Evolutionary conservation across 2,113 vertebrate genomes (phyloP), one percentile per base, ranked within the genome.

Genomic region (Psammodynastes pulverulentus): DNA sequence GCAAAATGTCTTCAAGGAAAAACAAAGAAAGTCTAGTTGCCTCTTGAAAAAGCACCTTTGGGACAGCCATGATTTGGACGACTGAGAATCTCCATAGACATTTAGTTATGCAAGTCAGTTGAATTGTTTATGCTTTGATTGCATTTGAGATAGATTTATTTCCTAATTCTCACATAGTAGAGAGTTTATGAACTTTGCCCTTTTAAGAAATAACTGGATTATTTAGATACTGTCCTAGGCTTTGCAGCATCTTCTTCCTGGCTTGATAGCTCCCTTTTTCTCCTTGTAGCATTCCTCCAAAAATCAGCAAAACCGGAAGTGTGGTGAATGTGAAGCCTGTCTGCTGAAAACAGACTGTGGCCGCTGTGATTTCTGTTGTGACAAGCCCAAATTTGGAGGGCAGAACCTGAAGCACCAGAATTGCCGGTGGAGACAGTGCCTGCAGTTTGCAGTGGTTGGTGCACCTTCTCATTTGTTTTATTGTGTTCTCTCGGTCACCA

Each of bases 321-420:
- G 98, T 91, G 98, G 98, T 43, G 95, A 96, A 91, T 99, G 98
- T 93, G 97, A 98, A 89, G 98, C 98, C 92, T 99, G 98, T 92
- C 97, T 98, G 53, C 97, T 97, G 92, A 97, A 97, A 93, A 97
- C 95, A 91, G 98, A 99, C 97, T 99, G 98, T 39, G 98, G 98
- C 94, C 97, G 96, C 10, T 99, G 98, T 23, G 98, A 99, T 95
- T 98, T 98, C 97, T 99, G 98, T 94, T 95, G 97, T 21, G 98
- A 99, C 97, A 99, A 98, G 95, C 98, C 98, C 94, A 98, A 98
- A 95, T 98, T 98, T 54, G 98, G 98, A n/a, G 98, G 98, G 93
- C 98, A 97, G 94, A 98, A 99, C 95, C 98, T 98, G 94, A 98
- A 98, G 96, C 98, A 98, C 90, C 98, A 98, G 96, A 99, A 98